A percentile compares a stretch with the other conserved stretches of the same genome.
phyloP scores from a whole-genome alignment of 2,888 invertebrate species.

The Chloroclystis v-ata region DNA sequence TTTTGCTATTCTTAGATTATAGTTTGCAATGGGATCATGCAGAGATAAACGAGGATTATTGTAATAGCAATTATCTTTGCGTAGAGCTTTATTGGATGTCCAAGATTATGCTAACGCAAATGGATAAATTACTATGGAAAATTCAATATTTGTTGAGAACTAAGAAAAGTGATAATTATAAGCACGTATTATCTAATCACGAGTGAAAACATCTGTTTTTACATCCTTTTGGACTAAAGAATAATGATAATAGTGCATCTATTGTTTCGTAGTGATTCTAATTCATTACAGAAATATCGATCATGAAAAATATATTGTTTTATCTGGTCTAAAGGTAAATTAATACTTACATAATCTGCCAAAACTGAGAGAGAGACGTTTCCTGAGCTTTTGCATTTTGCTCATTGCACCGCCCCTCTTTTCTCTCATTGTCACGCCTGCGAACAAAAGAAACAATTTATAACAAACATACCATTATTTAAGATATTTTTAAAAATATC shows the following conservation, averaged over 20 bases:
- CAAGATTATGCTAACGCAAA: background rate
- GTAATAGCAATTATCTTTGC: background rate
- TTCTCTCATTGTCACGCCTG: constrained; percentile 93
- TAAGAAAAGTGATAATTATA: too few relatives aligned
- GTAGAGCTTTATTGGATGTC: background rate
- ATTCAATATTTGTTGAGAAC: too few relatives aligned
- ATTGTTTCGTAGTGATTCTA: too few relatives aligned
- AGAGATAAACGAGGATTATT: background rate
- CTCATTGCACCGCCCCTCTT: constrained; percentile 94
- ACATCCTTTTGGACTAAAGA: too few relatives aligned
- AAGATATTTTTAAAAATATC: background rate
- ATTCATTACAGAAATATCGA: too few relatives aligned
- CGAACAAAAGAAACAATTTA: constrained; percentile 53
- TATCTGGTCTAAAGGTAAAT: too few relatives aligned
- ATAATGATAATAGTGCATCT: too few relatives aligned
- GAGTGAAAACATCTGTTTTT: too few relatives aligned
- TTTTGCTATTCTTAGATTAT: constrained; percentile 1
- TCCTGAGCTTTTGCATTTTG: constrained; percentile 95
- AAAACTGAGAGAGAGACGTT: constrained; percentile 96
- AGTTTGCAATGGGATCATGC: background rate
- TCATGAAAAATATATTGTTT: too few relatives aligned
- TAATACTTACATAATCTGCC: constrained; percentile 94
- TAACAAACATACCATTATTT: background rate
- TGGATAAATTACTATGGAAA: too few relatives aligned
- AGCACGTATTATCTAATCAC: too few relatives aligned